Conservation (phyloP, 2,797 vertebrate genomes). For the Smutsia gigantea region DNA sequence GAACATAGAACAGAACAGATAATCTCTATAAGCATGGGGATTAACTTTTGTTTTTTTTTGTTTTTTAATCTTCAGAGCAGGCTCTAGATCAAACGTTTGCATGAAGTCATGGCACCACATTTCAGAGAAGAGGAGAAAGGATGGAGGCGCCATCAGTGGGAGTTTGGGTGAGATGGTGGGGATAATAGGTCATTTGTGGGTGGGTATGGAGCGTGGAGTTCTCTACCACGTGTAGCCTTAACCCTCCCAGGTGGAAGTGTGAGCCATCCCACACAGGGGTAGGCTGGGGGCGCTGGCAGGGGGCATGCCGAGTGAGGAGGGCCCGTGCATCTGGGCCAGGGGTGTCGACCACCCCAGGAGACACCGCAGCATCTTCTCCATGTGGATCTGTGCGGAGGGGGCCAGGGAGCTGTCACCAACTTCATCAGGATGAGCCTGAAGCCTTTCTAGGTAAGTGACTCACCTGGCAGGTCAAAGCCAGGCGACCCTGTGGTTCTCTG, state of each 20-base stretch:
- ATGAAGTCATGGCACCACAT: background rate
- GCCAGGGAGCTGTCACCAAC: rapidly evolving
- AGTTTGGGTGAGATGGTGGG: too few species aligned
- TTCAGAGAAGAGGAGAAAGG: background rate
- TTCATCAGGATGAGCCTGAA: background rate
- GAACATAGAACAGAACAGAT: conserved; percentile 70
- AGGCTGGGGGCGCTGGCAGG: too few species aligned
- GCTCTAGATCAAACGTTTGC: background rate
- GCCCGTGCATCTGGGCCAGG: background rate
- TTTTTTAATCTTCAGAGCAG: background rate
- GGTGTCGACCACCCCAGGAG: background rate
- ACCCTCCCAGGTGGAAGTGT: background rate
- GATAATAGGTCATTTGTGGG: rapidly evolving
- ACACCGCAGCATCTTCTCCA: background rate
- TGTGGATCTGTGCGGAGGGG: background rate
- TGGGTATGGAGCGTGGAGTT: rapidly evolving
- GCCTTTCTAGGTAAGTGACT: too few species aligned
- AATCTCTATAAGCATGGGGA: conserved; percentile 66
- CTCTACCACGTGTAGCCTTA: too few species aligned
- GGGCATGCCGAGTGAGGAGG: background rate
- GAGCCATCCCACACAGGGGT: background rate
- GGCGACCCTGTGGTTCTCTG: rapidly evolving
- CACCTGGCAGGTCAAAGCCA: background rate
- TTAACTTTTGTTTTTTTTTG: background rate
- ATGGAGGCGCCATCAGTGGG: too few species aligned